Percentiles rank a stretch among this genome's conserved stretches.
phyloP scores from a whole-genome alignment of 1,140 invertebrate species.

The Epicauta chinensis region DNA sequence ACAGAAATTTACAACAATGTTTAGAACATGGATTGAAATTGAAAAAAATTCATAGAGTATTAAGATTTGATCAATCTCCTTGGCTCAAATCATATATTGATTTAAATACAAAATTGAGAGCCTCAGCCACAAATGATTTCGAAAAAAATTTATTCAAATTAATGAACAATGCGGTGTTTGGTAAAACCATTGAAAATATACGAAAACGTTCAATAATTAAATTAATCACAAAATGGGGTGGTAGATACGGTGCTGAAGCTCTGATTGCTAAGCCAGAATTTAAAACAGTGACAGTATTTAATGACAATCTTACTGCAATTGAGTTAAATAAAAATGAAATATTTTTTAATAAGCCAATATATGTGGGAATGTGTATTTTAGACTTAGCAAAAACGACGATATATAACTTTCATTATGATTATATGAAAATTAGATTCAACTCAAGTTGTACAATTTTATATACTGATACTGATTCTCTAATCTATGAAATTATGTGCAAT shows the following conservation, averaged over 20 bases:
- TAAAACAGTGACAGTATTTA: slow-evolving; percentile 28
- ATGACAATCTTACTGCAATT: slow-evolving; percentile 39
- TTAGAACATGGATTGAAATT: slow-evolving; percentile 35
- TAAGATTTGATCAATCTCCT: slow-evolving; percentile 39
- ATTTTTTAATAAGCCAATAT: slow-evolving; percentile 42
- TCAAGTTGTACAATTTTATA: slow-evolving; percentile 29
- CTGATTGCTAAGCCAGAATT: slow-evolving; percentile 36
- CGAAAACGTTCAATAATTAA: slow-evolving; percentile 37
- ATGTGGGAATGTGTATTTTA: slow-evolving; percentile 41
- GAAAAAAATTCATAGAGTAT: slow-evolving; percentile 35
- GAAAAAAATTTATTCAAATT: slow-evolving; percentile 46
- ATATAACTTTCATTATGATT: slow-evolving; percentile 32
- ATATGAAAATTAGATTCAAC: slow-evolving; percentile 19
- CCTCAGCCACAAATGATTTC: slow-evolving; percentile 38
- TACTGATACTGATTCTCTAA: slow-evolving; percentile 33
- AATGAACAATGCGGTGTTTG: slow-evolving; percentile 44
- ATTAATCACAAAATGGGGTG: slow-evolving; percentile 30
- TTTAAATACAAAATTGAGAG: slow-evolving; percentile 37
- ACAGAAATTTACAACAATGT: slow-evolving; percentile 34
- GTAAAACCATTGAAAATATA: slow-evolving; percentile 46
- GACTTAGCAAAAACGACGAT: slow-evolving; percentile 35
- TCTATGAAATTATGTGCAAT: slow-evolving; percentile 24
- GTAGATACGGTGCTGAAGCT: slow-evolving; percentile 24
- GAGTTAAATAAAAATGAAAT: slow-evolving; percentile 37
- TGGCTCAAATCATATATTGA: slow-evolving; percentile 42